Conservation (phyloP, 2,797 vertebrate species). For the Ceryle rudis region DNA sequence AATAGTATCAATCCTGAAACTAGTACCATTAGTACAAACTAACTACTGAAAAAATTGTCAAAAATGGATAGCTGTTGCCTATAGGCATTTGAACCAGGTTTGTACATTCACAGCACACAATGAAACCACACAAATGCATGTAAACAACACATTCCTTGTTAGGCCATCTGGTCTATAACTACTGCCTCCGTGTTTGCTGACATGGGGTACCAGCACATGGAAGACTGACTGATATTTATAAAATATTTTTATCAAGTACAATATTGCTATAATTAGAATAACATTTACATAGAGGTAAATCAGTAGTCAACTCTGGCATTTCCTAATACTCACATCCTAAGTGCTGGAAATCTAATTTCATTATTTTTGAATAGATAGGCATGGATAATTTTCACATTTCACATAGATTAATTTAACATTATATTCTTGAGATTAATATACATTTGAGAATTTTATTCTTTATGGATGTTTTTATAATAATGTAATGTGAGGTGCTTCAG, state of each 20-base stretch:
- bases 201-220: neutral
- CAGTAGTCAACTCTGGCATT: neutral
- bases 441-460: neutral
- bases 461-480: neutral
- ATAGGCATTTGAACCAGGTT: neutral
- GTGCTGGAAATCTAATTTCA: neutral
- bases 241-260: constrained; percentile 50
- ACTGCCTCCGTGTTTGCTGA: constrained; percentile 25
- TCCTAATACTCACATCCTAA: neutral
- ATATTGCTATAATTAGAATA: constrained; percentile 30
- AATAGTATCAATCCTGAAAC: neutral
- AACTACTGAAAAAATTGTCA: neutral
- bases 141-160: constrained; percentile 18
- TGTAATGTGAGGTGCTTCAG: neutral
- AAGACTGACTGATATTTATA: constrained; percentile 34
- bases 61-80: neutral
- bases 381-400: neutral
- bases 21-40: neutral
- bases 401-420: neutral
- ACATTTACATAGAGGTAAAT: neutral
- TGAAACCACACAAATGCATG: neutral
- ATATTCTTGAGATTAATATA: neutral
- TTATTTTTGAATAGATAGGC: neutral
- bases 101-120: constrained; percentile 9
- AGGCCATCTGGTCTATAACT: constrained; percentile 31